These are phyloP conservation scores for Capitulum mitella DNA, from an alignment of 2,888 invertebrate genomes.

Conservation along the genomic window DNA sequence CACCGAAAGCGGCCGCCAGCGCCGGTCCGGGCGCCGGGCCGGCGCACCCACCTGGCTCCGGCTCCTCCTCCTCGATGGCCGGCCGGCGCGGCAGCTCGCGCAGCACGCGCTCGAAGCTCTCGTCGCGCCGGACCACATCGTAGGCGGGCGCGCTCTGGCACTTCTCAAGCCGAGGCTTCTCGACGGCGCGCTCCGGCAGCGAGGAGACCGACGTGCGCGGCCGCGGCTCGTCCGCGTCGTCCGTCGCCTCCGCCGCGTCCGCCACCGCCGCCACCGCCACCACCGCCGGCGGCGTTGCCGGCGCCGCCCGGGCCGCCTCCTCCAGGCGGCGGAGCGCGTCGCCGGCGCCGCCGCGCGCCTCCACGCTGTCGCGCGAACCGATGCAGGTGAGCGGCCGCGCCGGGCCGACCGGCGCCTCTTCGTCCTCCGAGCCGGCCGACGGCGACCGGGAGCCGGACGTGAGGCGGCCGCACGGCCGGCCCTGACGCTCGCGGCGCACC, in stretches of 20 bases:
- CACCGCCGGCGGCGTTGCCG: not conserved
- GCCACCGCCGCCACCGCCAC: not conserved
- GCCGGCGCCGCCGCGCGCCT: not conserved
- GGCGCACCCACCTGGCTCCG: not conserved
- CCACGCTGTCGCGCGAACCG: conserved; percentile 9
- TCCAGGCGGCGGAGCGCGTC: not conserved
- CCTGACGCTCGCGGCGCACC: not conserved
- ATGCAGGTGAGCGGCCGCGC: not conserved
- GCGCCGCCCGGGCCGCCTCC: not conserved
- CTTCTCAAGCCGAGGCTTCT: conserved; percentile 62
- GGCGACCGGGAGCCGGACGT: not conserved
- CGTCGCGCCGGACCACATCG: conserved; percentile 45
- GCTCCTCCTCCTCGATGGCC: conserved; percentile 23
- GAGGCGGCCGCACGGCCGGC: not conserved
- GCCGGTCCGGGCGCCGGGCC: not conserved
- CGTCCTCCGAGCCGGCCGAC: not conserved
- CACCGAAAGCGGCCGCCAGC: not conserved
- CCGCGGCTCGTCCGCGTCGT: not conserved
- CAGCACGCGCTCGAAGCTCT: conserved; percentile 28
- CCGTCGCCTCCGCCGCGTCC: not conserved
- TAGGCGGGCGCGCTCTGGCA: conserved; percentile 76
- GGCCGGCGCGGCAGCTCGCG: conserved; percentile 25
- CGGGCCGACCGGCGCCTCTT: not conserved
- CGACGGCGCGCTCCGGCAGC: conserved; percentile 37
- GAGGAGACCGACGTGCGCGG: not conserved